Percentiles rank a stretch among this genome's conserved stretches.
Conservation (phyloP, 2,113 vertebrate genomes). For the Myanophis thanlyinensis region DNA sequence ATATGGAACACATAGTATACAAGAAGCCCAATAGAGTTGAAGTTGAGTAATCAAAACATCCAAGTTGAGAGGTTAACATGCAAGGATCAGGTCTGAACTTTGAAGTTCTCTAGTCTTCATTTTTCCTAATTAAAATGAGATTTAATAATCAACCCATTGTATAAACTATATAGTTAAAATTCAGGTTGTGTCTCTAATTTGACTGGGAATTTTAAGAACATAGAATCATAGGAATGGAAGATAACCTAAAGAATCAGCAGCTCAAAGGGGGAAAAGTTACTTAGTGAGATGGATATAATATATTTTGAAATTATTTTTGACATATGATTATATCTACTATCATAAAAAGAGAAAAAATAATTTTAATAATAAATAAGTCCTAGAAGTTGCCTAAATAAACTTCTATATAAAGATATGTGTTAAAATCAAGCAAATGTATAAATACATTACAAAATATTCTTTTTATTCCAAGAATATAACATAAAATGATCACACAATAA, state of each 20-base stretch:
- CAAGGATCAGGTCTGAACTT: constrained; percentile 74
- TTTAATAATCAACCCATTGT: constrained; percentile 81
- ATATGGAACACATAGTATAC: constrained; percentile 77
- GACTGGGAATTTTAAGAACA: constrained; percentile 64
- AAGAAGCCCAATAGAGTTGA: constrained; percentile 70
- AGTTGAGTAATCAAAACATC: constrained; percentile 78
- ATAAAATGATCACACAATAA: constrained; percentile 11
- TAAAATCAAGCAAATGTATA: background rate
- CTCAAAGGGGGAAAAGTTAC: constrained; percentile 55
- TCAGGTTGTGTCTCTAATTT: constrained; percentile 78
- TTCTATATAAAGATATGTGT: background rate
- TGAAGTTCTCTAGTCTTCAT: constrained; percentile 80
- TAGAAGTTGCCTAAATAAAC: background rate
- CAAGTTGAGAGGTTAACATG: constrained; percentile 77
- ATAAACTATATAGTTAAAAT: constrained; percentile 72
- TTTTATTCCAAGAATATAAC: background rate
- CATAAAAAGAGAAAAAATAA: constrained; percentile 23
- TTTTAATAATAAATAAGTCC: no score
- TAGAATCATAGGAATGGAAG: constrained; percentile 17
- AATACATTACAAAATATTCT: background rate
- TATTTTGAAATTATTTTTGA: constrained; percentile 46
- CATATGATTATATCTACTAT: constrained; percentile 5
- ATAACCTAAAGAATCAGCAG: constrained; percentile 69
- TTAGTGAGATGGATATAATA: constrained; percentile 59
- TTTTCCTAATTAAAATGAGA: constrained; percentile 78